phyloP scores from a whole-genome alignment of 2,888 invertebrate species.

The Lepidochitona cinerea region DNA sequence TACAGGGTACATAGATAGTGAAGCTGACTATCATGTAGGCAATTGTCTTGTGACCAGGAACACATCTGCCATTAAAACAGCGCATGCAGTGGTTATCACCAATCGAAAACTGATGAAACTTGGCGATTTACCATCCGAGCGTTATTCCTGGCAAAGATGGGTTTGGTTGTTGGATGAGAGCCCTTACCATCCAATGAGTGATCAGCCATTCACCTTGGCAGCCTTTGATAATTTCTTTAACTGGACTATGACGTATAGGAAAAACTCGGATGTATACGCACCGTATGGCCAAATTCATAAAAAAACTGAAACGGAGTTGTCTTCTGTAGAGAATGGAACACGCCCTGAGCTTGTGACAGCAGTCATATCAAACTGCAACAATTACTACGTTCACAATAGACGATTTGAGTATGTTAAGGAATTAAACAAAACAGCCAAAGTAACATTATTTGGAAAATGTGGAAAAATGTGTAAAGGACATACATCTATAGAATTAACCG shows the following conservation, averaged over 20 bases:
- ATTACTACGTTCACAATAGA: not conserved
- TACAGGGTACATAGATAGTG: not conserved
- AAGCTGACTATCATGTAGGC: not conserved
- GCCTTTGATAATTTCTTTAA: not conserved
- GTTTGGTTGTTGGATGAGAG: not conserved
- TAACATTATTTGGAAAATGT: not conserved
- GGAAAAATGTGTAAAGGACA: not conserved
- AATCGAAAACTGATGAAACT: not conserved
- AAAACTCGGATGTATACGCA: not conserved
- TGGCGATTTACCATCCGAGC: not conserved
- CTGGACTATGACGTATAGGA: slow-evolving; percentile 3
- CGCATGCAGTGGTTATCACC: not conserved
- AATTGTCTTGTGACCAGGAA: not conserved
- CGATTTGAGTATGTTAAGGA: not conserved
- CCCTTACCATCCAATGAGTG: not conserved
- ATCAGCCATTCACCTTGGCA: not conserved
- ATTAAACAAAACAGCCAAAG: not conserved
- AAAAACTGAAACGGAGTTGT: too few relatives aligned
- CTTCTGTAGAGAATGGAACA: too few relatives aligned
- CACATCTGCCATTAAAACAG: not conserved
- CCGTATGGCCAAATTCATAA: not conserved
- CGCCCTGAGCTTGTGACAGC: too few relatives aligned
- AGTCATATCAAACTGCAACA: not conserved
- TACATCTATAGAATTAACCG: not conserved
- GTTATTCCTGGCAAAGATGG: not conserved